Evolutionary conservation across 2,888 invertebrate genomes (phyloP).

Genomic region (Isotomurus palustris): DNA sequence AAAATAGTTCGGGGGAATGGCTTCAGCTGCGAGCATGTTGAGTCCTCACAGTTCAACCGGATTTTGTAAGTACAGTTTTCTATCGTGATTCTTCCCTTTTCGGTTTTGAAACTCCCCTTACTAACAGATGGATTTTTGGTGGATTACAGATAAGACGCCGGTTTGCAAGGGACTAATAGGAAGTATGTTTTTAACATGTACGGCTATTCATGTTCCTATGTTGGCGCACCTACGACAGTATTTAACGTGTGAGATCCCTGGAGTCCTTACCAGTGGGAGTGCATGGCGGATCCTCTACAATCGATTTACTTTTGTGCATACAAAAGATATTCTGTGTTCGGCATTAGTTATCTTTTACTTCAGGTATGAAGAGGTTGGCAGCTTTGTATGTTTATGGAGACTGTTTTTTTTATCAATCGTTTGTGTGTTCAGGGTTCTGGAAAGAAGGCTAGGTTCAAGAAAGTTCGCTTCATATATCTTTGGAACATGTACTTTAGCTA

Average conservation of each 20-base stretch:
- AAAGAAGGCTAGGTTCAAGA: constrained; percentile 55
- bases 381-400: no score
- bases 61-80: constrained; percentile 48
- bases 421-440: constrained; percentile 51
- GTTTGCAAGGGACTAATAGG: constrained; percentile 54
- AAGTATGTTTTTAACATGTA: constrained; percentile 52
- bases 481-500: constrained; percentile 51
- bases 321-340: constrained; percentile 55
- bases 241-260: constrained; percentile 51
- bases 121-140: constrained; percentile 1
- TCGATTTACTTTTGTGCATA: constrained; percentile 53
- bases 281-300: constrained; percentile 43
- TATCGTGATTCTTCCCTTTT: no score
- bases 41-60: constrained; percentile 50
- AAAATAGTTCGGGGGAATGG: background rate
- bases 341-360: constrained; percentile 55
- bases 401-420: constrained; percentile 4
- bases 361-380: no score
- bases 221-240: constrained; percentile 50
- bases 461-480: constrained; percentile 54
- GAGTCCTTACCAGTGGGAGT: constrained; percentile 48
- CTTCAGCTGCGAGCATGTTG: constrained; percentile 47
- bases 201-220: constrained; percentile 53
- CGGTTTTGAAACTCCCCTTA: constrained; percentile 1
- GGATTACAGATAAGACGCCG: constrained; percentile 52